Evolutionary conservation across 1,140 invertebrate genomes (phyloP).

Genomic region (Drosophila funebris): DNA sequence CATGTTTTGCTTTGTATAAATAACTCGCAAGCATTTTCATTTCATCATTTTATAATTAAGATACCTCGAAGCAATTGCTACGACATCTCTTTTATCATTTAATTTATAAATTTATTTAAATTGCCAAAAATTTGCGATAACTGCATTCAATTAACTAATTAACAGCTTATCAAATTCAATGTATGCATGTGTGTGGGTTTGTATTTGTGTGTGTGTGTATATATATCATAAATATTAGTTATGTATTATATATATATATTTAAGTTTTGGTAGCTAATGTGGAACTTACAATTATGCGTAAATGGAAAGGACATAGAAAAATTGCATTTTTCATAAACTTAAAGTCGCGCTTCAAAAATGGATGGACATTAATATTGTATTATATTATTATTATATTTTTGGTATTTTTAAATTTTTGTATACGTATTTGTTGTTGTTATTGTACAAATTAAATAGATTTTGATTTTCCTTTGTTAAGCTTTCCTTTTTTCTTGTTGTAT

Average conservation of each 20-base stretch:
- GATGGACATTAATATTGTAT: slow-evolving; percentile 80
- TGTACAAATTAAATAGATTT: slow-evolving; percentile 65
- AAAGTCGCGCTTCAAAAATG: slow-evolving; percentile 73
- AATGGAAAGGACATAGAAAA: slow-evolving; percentile 73
- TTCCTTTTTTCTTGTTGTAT: slow-evolving; percentile 52
- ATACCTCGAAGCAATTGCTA: slow-evolving; percentile 57
- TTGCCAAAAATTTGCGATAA: slow-evolving; percentile 54
- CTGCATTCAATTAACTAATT: slow-evolving; percentile 79
- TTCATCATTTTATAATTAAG: slow-evolving; percentile 53
- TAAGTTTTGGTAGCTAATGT: slow-evolving; percentile 46
- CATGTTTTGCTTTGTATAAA: slow-evolving; percentile 57
- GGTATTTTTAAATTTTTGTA: slow-evolving; percentile 18
- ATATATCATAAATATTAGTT: slow-evolving; percentile 29
- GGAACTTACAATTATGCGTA: slow-evolving; percentile 52
- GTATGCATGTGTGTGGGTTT: slow-evolving; percentile 13
- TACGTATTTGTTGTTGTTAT: slow-evolving; percentile 38
- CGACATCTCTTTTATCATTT: slow-evolving; percentile 8
- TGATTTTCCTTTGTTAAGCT: too few relatives aligned
- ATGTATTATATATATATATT: slow-evolving; percentile 33
- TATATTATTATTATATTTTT: slow-evolving; percentile 30
- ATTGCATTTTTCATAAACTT: slow-evolving; percentile 77
- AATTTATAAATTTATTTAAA: slow-evolving; percentile 3
- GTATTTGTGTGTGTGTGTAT: slow-evolving; percentile 4
- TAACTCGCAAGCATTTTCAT: slow-evolving; percentile 69
- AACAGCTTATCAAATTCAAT: slow-evolving; percentile 68